Base-by-base conservation (phyloP, 1,140 invertebrate genomes). In the Leptinotarsa texana region DNA sequence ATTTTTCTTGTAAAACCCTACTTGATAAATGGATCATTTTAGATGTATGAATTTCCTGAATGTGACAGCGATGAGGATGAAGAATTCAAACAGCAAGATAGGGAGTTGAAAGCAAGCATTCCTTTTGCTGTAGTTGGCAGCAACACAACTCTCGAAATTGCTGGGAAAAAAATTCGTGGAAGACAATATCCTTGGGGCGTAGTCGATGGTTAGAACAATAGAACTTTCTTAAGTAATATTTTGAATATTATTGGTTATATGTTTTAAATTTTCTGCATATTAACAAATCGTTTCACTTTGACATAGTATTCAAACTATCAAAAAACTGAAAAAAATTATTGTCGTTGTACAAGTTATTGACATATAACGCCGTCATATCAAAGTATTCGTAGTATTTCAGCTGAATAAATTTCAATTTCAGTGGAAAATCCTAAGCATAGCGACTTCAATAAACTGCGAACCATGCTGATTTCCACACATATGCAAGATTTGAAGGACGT, bases 121-220 rank as follows among this genome's bases (percentile, higher is more conserved):
- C 98, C 98, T 0, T 99, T 99, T 86, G 98, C 98, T 1, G 95
- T 99, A 0, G 94, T 99, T 47, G 97, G 96, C 1, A 98, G 96
- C 80, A 98, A 98, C 74, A 94, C 93, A 18, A 92, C 97, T n/a
- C 89, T 98, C 13, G 96, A 99, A 85, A 92, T 96, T 2, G 93
- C 93, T n/a, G 95, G 95, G 1, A 91, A 92, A 80, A 93, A 95
- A 84, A 92, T 97, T 47, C 89, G 96, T 73, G 97, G 96, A 13
- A 89, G 98, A 4, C 93, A 98, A 83, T 99, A 99, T 87, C 97
- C 97, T 0, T 99, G 98, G 98, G 98, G 98, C 18, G 93, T 98
- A 57, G 97, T 99, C 3, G 97, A 99, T 89, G 92, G 93, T 94
- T 86, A 80, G 74, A 22, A 42, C 33, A 42, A 11, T 42, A 42